Base-by-base conservation (phyloP, 2,113 vertebrate species). In the Phocoena sinus region DNA sequence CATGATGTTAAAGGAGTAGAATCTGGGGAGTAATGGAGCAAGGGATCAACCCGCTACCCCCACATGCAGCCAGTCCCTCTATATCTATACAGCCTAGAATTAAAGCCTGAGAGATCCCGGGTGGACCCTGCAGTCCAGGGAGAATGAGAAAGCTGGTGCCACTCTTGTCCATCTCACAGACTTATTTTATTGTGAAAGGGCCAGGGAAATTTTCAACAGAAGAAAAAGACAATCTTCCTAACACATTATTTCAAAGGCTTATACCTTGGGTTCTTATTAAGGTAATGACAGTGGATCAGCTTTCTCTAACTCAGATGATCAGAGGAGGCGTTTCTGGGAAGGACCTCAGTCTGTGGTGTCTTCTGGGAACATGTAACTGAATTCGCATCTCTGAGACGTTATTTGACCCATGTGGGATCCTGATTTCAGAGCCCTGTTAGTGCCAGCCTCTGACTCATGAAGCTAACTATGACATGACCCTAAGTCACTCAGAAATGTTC, bases 1-100 rank as follows among this genome's bases (percentile, higher is more conserved):
- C 7, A 14, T 0, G 11, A 50, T 5, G 28, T 15, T 26, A 33
- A 70, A 63, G 25, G 33, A n/a, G 23, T 23, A 47, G 77, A 7
- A 0, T 7, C 20, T 26, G 36, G 60, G 53, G 10, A 28, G 4
- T 25, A n/a, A 50, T 0, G 5, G 33, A 8, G 25, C 0, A 2
- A 60, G 31, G 1, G 23, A 8, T 2, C 56, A 4, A 5, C 41
- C 9, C 12, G 4, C 71, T 3, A 58, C 6, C 44, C 11, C 25
- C 79, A 63, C 5, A 0, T 2, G 14, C 47, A 56, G 10, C 38
- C n/a, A 44, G 11, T 4, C 21, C 31, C n/a, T 5, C 1, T 68
- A 6, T 23, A 44, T 21, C 8, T 21, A 12, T 4, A 17, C 8
- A 76, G 15, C 8, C 41, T 58, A 3, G 4, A 44, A 41, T 4